phyloP scores from a whole-genome alignment of 2,113 vertebrate genomes.

The Gasterosteus nipponicus region DNA sequence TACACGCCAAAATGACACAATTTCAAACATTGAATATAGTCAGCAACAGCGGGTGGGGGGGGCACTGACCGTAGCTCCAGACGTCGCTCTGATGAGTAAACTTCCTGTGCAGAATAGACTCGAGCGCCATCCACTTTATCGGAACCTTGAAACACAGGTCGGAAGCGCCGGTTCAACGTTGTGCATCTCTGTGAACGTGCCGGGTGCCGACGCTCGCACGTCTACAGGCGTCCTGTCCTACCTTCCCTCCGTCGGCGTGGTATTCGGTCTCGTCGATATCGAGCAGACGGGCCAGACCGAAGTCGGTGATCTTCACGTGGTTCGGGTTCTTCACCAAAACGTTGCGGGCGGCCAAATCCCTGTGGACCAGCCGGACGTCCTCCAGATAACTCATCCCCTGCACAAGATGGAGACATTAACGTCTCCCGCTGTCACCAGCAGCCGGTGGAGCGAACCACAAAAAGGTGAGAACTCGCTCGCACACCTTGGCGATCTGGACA shows the following conservation, averaged over 20 bases:
- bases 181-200: background rate
- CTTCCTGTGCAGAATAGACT: slow-evolving; percentile 93
- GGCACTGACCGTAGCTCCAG: slow-evolving; percentile 92
- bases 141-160: slow-evolving; percentile 84
- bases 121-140: slow-evolving; percentile 99
- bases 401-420: background rate
- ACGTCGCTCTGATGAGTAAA: slow-evolving; percentile 99
- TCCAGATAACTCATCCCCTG: slow-evolving; percentile 98
- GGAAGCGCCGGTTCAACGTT: background rate
- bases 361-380: slow-evolving; percentile 93
- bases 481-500: slow-evolving; percentile 98
- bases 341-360: slow-evolving; percentile 94
- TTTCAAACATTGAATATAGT: no score
- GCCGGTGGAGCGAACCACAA: background rate
- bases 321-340: slow-evolving; percentile 96
- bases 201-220: background rate
- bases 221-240: slow-evolving; percentile 46
- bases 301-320: slow-evolving; percentile 98
- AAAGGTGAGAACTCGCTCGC: background rate
- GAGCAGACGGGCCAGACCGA: slow-evolving; percentile 91
- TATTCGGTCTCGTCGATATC: slow-evolving; percentile 97
- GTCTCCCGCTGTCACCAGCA: background rate
- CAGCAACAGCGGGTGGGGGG: background rate
- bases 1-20: no score
- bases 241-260: slow-evolving; percentile 96